phyloP scores from a whole-genome alignment of 1,140 invertebrate genomes.

The Drosophila lacertosa region DNA sequence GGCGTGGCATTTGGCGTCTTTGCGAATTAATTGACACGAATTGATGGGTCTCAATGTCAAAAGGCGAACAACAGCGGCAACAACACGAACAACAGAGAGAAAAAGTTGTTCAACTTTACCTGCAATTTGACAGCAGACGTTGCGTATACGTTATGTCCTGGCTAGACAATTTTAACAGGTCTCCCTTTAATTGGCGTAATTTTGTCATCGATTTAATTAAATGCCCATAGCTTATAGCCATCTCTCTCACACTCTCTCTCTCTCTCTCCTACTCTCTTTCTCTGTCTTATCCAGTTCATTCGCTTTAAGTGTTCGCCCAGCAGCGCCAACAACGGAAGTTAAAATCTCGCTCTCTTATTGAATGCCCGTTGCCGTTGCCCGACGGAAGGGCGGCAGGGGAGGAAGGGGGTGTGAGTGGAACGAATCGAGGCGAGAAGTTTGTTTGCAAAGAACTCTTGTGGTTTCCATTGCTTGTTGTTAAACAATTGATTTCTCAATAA shows the following conservation, averaged over 20 bases:
- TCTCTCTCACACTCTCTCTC: not conserved
- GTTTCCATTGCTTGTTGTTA: slow-evolving; percentile 82
- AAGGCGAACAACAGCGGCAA: slow-evolving; percentile 29
- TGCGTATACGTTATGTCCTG: slow-evolving; percentile 56
- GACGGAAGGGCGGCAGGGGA: slow-evolving; percentile 1
- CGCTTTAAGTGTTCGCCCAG: slow-evolving; percentile 31
- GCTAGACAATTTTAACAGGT: slow-evolving; percentile 72
- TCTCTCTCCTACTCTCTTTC: slow-evolving; percentile 6
- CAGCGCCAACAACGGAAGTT: slow-evolving; percentile 71
- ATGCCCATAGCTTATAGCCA: slow-evolving; percentile 63
- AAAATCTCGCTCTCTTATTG: slow-evolving; percentile 43
- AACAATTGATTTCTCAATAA: slow-evolving; percentile 83
- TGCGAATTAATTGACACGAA: slow-evolving; percentile 81
- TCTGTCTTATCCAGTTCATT: not conserved
- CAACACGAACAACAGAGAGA: slow-evolving; percentile 5
- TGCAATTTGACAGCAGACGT: slow-evolving; percentile 68
- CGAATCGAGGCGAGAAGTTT: slow-evolving; percentile 78
- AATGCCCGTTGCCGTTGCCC: slow-evolving; percentile 11
- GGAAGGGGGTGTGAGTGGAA: slow-evolving; percentile 37
- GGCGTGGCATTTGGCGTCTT: slow-evolving; percentile 60
- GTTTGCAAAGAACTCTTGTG: slow-evolving; percentile 82
- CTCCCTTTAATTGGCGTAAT: slow-evolving; percentile 79
- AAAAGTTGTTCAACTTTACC: slow-evolving; percentile 74
- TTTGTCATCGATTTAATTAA: slow-evolving; percentile 82
- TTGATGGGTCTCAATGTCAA: slow-evolving; percentile 79